Conservation (phyloP, 2,888 invertebrate species). For the Slavum lentiscoides region DNA sequence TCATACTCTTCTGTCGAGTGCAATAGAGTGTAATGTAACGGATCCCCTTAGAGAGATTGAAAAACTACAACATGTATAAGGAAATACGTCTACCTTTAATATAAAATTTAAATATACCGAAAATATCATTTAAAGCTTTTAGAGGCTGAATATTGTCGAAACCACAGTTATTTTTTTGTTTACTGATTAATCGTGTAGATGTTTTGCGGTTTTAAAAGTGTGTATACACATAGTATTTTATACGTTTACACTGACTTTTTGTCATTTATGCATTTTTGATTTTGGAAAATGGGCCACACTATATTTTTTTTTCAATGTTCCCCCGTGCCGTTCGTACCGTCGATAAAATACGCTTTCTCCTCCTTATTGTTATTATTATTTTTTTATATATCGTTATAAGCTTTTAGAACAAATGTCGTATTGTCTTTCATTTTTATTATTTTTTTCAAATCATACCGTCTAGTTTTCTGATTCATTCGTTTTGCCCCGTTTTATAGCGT, state of each 20-base stretch:
- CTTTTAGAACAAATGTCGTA: too few relatives aligned
- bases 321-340: too few relatives aligned
- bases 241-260: not conserved
- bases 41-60: not conserved
- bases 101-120: slow-evolving; percentile 1
- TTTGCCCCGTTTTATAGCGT: too few relatives aligned
- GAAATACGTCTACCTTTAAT: not conserved
- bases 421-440: too few relatives aligned
- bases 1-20: not conserved
- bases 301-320: too few relatives aligned
- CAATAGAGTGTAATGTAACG: not conserved
- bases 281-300: not conserved
- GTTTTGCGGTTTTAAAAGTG: too few relatives aligned
- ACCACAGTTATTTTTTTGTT: not conserved
- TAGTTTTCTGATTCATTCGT: too few relatives aligned
- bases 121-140: not conserved
- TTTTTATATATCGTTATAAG: too few relatives aligned
- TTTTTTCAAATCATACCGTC: too few relatives aligned
- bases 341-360: too few relatives aligned
- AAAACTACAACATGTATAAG: not conserved
- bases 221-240: too few relatives aligned
- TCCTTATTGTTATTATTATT: too few relatives aligned
- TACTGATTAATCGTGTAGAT: slow-evolving; percentile 7
- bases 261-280: not conserved
- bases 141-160: not conserved